These are phyloP conservation scores for Trogon surrucura DNA, from an alignment of 2,113 vertebrate genomes.

Conservation along the genomic window DNA sequence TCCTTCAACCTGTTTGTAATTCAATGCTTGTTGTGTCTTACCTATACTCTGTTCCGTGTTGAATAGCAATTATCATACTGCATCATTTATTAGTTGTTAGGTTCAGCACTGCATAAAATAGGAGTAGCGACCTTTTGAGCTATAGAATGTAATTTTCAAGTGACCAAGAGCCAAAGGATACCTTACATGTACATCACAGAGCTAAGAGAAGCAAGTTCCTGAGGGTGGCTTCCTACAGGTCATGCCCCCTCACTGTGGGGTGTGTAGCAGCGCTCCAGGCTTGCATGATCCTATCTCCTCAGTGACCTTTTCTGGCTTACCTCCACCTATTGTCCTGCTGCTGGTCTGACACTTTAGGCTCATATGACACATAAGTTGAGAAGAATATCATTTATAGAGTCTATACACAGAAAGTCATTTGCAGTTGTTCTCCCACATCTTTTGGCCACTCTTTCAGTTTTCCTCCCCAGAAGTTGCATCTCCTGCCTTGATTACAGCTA, in stretches of 20 bases:
- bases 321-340: not conserved
- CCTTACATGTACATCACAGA: not conserved
- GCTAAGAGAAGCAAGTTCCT: not conserved
- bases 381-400: not conserved
- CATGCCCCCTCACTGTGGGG: not conserved
- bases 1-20: not conserved
- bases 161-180: not conserved
- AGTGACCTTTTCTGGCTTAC: not conserved
- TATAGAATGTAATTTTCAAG: not conserved
- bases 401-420: not conserved
- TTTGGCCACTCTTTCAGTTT: not conserved
- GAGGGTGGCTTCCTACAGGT: not conserved
- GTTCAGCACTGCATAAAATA: not conserved
- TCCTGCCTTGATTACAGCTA: not conserved
- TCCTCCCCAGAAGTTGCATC: not conserved
- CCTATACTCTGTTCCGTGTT: not conserved
- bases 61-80: not conserved
- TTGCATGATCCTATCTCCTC: not conserved
- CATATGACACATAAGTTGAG: not conserved
- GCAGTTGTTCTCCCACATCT: not conserved
- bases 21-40: not conserved
- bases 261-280: not conserved
- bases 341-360: not conserved
- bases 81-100: accelerated
- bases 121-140: not conserved